Evolutionary conservation across 2,113 vertebrate genomes (phyloP), one percentile per base, ranked within the genome.

Genomic region (Salvelinus namaycush): DNA sequence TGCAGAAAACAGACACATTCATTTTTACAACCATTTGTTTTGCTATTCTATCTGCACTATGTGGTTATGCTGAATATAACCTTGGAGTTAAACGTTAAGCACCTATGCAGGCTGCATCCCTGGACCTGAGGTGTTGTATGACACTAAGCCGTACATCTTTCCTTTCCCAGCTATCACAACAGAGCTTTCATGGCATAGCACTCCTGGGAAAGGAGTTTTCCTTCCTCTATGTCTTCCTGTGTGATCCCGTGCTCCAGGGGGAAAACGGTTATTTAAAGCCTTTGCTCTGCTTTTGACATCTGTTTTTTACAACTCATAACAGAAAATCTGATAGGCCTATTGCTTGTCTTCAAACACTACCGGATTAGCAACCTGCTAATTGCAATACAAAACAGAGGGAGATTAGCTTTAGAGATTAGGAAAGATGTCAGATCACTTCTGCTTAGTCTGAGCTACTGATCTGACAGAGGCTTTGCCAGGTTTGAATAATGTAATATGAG

Each of bases 1-100:
- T 82, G 87, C 68, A 91, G 51, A 87, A 87, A 90, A 85, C 75
- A 83, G 70, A 26, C 3, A 8, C 86, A 0, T 85, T 51, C 82
- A 49, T 65, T 31, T 49, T 16, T 29, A 18, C 39, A n/a, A 49
- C 39, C 79, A 75, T 79, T 81, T 84, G 57, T 76, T 70, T 69
- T 70, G 65, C 59, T 78, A 60, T 70, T 78, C 70, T 20, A 22
- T 22, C 27, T 49, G 34, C n/a, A 70, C 18, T 49, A 12, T 68
- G 59, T 68, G 66, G 48, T 80, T 71, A 39, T 66, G 84, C 79
- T 84, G 66, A 84, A 83, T 77, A 76, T 80, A 85, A 77, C 16
- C 27, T 26, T 24, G 34, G 24, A 16, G 49, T 31, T 29, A 57
- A 72, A 29, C 16, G 16, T 54, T 14, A 2, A n/a, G 73, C 60